Percentiles rank a stretch among this genome's conserved stretches.
Evolutionary conservation across 2,113 vertebrate species (phyloP).

Genomic region (Anolis carolinensis): DNA sequence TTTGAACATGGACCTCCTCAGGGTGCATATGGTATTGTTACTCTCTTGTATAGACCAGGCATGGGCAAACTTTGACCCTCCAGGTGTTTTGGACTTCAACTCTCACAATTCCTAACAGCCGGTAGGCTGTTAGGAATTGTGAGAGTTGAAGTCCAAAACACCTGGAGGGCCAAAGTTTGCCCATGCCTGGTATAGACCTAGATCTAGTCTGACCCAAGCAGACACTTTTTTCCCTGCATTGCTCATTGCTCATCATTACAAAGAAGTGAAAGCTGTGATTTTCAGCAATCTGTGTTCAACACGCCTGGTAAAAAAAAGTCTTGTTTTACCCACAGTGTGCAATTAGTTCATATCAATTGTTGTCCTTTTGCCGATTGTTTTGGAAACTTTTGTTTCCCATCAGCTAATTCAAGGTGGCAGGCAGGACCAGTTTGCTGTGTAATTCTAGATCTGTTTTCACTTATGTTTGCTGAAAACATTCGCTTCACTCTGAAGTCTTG

Average conservation of each 20-base stretch:
- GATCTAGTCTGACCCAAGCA: background rate
- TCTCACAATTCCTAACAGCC: no score
- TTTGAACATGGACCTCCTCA: background rate
- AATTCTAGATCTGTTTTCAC: background rate
- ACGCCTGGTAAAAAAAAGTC: background rate
- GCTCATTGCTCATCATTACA: background rate
- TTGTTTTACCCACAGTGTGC: background rate
- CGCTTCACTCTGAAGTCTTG: background rate
- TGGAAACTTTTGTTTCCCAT: slow-evolving; percentile 18
- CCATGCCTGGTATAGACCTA: no score
- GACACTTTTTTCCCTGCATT: background rate
- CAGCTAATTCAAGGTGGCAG: slow-evolving; percentile 8
- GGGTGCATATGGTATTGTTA: no score
- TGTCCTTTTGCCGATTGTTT: background rate
- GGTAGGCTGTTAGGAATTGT: no score
- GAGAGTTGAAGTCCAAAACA: no score
- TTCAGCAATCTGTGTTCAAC: background rate
- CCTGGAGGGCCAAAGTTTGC: no score
- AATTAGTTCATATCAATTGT: background rate
- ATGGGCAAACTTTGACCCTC: no score
- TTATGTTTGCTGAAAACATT: background rate
- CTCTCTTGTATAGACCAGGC: no score
- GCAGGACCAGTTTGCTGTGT: background rate
- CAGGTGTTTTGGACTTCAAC: no score
- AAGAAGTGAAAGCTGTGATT: background rate